These are phyloP conservation scores for Marronus borbonicus DNA, from an alignment of 2,888 invertebrate species.

Conservation along the genomic window DNA sequence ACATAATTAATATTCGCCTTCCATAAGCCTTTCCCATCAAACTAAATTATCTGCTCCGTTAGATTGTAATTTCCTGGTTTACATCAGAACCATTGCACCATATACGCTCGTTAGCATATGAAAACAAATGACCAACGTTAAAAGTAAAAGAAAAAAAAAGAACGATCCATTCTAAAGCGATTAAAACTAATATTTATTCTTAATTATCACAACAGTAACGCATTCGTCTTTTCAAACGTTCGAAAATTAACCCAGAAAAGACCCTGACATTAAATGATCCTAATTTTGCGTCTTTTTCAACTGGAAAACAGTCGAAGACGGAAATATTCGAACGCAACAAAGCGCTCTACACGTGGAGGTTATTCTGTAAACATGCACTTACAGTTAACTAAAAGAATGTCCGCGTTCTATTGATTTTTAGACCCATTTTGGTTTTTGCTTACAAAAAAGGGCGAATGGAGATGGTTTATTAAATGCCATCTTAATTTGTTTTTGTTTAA, in stretches of 20 bases:
- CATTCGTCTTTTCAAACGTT: conserved; percentile 15
- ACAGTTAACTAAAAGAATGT: not conserved
- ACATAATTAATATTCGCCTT: too few relatives aligned
- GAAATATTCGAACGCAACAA: conserved; percentile 37
- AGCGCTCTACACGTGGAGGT: conserved; percentile 15
- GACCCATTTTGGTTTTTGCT: not conserved
- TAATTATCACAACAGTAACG: conserved; percentile 23
- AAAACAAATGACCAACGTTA: not conserved
- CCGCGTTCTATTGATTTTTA: not conserved
- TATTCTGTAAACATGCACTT: conserved; percentile 31
- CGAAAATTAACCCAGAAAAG: conserved; percentile 9
- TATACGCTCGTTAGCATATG: too few relatives aligned
- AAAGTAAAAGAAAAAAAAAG: not conserved
- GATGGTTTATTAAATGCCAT: too few relatives aligned
- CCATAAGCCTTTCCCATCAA: too few relatives aligned
- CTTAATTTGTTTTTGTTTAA: not conserved
- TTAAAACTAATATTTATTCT: conserved; percentile 1
- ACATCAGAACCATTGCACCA: not conserved
- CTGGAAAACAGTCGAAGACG: conserved; percentile 10
- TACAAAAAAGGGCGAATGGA: too few relatives aligned
- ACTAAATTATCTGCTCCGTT: not conserved
- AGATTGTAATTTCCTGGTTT: conserved; percentile 7
- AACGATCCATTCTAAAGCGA: conserved; percentile 16
- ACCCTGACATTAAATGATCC: conserved; percentile 36
- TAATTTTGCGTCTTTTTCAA: conserved; percentile 36